These are phyloP conservation scores for Thamnophis sirtalis DNA, from an alignment of 2,113 vertebrate genomes.

Conservation along the genomic window DNA sequence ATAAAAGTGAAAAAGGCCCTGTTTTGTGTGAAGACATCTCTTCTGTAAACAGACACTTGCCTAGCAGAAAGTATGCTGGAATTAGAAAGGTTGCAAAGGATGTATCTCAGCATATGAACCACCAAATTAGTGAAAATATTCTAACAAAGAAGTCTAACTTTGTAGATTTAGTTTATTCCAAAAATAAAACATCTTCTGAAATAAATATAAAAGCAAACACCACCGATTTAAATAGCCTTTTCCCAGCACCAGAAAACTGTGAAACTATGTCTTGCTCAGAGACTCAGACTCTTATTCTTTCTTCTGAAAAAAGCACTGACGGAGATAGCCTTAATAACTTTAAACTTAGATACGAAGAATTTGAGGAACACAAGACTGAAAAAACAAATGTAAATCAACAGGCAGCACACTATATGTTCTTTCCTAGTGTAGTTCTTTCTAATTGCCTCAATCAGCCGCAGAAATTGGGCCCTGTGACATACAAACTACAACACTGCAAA, in stretches of 20 bases:
- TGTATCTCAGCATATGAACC: constrained; percentile 66
- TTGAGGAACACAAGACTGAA: constrained; percentile 93
- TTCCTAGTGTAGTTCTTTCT: constrained; percentile 96
- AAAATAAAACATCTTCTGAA: constrained; percentile 77
- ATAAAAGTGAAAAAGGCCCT: constrained; percentile 75
- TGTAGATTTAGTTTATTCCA: constrained; percentile 80
- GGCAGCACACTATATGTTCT: constrained; percentile 97
- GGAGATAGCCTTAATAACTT: constrained; percentile 89
- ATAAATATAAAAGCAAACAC: constrained; percentile 75
- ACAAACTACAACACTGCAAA: constrained; percentile 75
- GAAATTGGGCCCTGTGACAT: constrained; percentile 77
- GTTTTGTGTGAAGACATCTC: constrained; percentile 83
- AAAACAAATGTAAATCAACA: constrained; percentile 89
- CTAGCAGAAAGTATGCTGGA: constrained; percentile 83
- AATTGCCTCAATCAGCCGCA: constrained; percentile 90
- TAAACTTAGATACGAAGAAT: constrained; percentile 96
- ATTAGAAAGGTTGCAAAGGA: constrained; percentile 87
- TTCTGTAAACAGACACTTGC: constrained; percentile 79
- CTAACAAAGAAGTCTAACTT: constrained; percentile 80
- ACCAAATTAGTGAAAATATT: constrained; percentile 69
- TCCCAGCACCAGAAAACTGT: constrained; percentile 71
- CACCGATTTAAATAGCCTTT: constrained; percentile 65
- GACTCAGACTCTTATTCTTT: constrained; percentile 66
- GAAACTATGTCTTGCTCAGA: constrained; percentile 70
- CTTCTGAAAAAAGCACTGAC: constrained; percentile 70